These are phyloP conservation scores for Acronicta psi DNA, from an alignment of 2,888 invertebrate genomes.

Conservation along the genomic window DNA sequence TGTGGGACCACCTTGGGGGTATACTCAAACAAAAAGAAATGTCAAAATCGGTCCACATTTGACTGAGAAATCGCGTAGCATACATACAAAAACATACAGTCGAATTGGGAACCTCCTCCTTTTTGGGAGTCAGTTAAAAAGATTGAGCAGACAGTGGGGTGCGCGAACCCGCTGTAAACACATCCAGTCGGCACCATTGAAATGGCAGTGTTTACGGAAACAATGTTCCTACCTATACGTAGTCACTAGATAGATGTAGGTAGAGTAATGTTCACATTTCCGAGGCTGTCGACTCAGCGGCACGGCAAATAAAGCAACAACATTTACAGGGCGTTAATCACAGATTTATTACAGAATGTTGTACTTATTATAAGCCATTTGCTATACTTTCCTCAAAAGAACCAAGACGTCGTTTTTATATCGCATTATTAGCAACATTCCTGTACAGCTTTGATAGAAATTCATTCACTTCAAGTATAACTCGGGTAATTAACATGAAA, in stretches of 20 bases:
- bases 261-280: slow-evolving; percentile 13
- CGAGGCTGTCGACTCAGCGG: slow-evolving; percentile 2
- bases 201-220: slow-evolving; percentile 31
- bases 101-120: too few species aligned
- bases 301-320: not conserved
- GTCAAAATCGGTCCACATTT: too few species aligned
- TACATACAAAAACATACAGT: too few species aligned
- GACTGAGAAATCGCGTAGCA: too few species aligned
- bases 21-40: too few species aligned
- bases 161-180: slow-evolving; percentile 1
- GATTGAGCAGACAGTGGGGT: not conserved
- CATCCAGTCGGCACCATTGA: slow-evolving; percentile 47
- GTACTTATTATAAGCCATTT: too few species aligned
- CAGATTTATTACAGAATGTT: too few species aligned
- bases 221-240: slow-evolving; percentile 16
- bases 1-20: too few species aligned
- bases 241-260: not conserved
- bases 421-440: too few species aligned
- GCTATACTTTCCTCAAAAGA: too few species aligned
- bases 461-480: not conserved
- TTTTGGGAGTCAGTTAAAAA: too few species aligned
- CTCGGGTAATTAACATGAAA: slow-evolving; percentile 7
- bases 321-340: slow-evolving; percentile 5
- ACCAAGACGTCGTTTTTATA: too few species aligned
- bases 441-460: not conserved